These are phyloP conservation scores for Pseudococcus viburni DNA, from an alignment of 2,888 invertebrate genomes.

Conservation along the genomic window DNA sequence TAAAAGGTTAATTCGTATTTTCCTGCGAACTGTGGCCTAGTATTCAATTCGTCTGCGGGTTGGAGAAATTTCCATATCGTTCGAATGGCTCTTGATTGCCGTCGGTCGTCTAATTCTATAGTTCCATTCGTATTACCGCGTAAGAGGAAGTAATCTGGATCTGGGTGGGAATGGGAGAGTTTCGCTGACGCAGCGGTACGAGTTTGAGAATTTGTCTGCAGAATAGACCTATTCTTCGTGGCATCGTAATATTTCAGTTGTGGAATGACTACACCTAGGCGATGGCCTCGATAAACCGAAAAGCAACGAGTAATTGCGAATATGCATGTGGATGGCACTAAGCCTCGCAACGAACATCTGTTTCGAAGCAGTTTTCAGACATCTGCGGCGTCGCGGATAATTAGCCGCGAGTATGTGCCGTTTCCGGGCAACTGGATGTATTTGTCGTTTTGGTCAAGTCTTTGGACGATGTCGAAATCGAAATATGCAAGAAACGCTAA, in stretches of 20 bases:
- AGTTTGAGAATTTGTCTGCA: not conserved
- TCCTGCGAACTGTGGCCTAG: not conserved
- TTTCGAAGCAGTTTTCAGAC: slow-evolving; percentile 18
- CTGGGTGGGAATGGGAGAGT: not conserved
- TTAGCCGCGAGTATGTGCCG: not conserved
- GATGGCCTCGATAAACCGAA: not conserved
- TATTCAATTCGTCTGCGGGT: not conserved
- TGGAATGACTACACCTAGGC: too few relatives aligned
- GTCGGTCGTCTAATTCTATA: too few relatives aligned
- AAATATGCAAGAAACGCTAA: not conserved
- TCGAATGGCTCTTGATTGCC: not conserved
- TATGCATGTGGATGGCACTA: not conserved
- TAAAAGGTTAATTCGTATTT: slow-evolving; percentile 3
- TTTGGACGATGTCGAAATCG: too few relatives aligned
- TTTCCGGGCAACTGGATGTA: not conserved
- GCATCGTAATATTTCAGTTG: not conserved
- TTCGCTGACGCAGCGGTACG: not conserved
- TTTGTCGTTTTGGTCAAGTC: too few relatives aligned
- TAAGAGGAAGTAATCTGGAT: not conserved
- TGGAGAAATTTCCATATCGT: not conserved
- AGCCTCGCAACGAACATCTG: not conserved
- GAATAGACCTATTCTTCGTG: not conserved
- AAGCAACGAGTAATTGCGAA: not conserved
- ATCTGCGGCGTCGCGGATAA: not conserved
- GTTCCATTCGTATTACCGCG: too few relatives aligned